These are phyloP conservation scores for Parnassius smintheus DNA, from an alignment of 2,888 invertebrate genomes.

Conservation along the genomic window DNA sequence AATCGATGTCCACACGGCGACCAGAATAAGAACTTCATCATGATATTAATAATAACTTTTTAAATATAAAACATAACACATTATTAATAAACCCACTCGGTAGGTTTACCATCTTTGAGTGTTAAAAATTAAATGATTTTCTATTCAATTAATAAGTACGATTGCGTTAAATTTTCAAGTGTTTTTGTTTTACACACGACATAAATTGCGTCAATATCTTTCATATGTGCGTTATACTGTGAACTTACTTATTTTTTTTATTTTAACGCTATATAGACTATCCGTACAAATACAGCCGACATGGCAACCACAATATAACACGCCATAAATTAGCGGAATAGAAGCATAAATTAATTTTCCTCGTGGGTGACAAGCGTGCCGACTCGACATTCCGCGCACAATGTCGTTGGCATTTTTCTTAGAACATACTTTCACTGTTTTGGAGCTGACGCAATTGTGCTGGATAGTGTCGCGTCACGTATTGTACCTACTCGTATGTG, in stretches of 20 bases:
- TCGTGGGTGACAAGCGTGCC: conserved; percentile 19
- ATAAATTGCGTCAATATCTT: too few relatives aligned
- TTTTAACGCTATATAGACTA: neutral
- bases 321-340: conserved; percentile 22
- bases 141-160: too few relatives aligned
- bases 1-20: conserved; percentile 17
- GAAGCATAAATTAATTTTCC: conserved; percentile 23
- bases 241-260: too few relatives aligned
- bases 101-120: conserved; percentile 10
- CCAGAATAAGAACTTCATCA: conserved; percentile 20
- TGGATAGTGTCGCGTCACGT: conserved; percentile 8
- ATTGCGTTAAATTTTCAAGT: too few relatives aligned
- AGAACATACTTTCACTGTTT: conserved; percentile 26
- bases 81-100: conserved; percentile 25
- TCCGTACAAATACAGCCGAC: neutral
- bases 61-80: conserved; percentile 23
- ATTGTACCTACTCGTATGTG: too few relatives aligned
- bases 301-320: conserved; percentile 4
- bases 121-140: neutral
- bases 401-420: conserved; percentile 18
- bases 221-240: too few relatives aligned
- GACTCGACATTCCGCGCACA: conserved; percentile 24
- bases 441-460: conserved; percentile 21
- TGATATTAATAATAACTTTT: conserved; percentile 23
- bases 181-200: too few relatives aligned